Evolutionary conservation across 2,113 vertebrate genomes (phyloP).

Genomic region (Campylomormyrus tamandua): DNA sequence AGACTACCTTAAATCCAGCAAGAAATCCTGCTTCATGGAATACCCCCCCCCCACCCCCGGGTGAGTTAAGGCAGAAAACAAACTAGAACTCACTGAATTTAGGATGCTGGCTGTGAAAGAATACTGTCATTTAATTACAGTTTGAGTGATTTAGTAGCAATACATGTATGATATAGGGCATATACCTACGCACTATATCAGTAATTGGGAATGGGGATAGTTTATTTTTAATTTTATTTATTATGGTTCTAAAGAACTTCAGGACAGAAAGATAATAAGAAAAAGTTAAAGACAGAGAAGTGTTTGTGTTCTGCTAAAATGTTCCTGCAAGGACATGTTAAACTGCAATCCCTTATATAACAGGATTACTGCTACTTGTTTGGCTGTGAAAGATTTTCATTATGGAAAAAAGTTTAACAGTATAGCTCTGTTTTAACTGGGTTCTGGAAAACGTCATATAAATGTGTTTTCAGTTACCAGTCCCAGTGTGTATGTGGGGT

Average conservation of each 20-base stretch:
- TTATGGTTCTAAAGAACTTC: neutral
- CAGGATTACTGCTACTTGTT: neutral
- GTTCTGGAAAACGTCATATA: constrained; percentile 5
- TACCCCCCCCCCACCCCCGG: too few species aligned
- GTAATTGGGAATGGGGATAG: neutral
- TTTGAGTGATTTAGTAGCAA: neutral
- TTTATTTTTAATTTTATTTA: neutral
- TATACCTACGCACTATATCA: neutral
- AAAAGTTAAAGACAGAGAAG: neutral
- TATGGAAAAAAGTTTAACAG: neutral
- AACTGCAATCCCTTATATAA: neutral
- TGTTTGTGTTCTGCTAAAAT: neutral
- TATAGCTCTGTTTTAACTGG: neutral
- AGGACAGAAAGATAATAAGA: neutral
- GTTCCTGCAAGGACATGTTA: neutral
- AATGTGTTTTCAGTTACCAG: constrained; percentile 7
- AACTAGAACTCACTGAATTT: neutral
- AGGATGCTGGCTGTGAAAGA: neutral
- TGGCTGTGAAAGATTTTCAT: neutral
- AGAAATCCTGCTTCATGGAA: too few species aligned
- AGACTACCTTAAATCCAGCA: too few species aligned
- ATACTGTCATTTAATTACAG: neutral
- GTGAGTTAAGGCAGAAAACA: neutral
- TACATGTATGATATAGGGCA: neutral
- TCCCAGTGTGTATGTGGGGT: neutral